Evolutionary conservation across 1,140 invertebrate species (phyloP).

Genomic region (Choristoneura fumiferana): DNA sequence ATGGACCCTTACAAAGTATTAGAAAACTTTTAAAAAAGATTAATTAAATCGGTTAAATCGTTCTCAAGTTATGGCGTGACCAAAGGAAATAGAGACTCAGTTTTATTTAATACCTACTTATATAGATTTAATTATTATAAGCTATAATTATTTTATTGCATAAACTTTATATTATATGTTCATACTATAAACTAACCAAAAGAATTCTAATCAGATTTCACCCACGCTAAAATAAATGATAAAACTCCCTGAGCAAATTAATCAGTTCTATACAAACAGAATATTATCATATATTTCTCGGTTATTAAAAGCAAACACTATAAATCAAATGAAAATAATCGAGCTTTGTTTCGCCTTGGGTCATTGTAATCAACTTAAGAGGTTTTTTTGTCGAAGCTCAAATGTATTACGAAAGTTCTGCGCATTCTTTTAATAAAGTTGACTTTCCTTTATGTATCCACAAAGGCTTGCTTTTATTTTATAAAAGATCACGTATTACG

Average conservation of each 20-base stretch:
- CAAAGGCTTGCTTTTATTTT: not conserved
- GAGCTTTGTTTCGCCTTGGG: constrained; percentile 52
- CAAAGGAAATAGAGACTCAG: too few species aligned
- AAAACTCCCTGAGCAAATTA: not conserved
- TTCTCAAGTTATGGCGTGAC: too few species aligned
- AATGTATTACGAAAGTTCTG: constrained; percentile 31
- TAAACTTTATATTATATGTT: too few species aligned
- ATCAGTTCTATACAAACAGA: constrained; percentile 40
- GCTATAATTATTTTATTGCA: too few species aligned
- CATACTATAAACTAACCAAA: too few species aligned
- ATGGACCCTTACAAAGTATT: too few species aligned
- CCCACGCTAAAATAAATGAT: too few species aligned
- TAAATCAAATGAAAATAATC: constrained; percentile 60
- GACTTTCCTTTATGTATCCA: constrained; percentile 9
- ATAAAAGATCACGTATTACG: constrained; percentile 15
- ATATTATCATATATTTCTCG: constrained; percentile 30
- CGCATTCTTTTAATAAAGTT: constrained; percentile 17
- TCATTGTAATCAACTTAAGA: constrained; percentile 50
- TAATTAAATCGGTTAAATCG: too few species aligned
- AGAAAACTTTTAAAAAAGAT: too few species aligned
- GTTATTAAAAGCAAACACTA: constrained; percentile 60
- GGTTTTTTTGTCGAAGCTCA: constrained; percentile 38
- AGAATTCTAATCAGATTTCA: too few species aligned
- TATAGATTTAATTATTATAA: too few species aligned
- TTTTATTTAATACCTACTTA: too few species aligned